Conservation (phyloP, 2,888 invertebrate genomes). For the Volucella bombylans region DNA sequence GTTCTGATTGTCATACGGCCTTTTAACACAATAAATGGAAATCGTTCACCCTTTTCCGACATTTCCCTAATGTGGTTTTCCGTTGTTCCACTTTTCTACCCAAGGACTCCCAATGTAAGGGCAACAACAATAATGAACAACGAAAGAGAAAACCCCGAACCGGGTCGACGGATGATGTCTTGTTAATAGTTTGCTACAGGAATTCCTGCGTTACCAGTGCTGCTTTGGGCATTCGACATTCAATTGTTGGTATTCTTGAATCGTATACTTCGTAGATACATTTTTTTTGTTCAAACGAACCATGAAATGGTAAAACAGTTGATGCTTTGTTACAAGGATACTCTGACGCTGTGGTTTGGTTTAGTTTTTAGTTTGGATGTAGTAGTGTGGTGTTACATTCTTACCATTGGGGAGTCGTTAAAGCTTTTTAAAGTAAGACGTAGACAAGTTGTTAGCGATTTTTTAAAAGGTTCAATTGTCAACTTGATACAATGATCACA, state of each 20-base stretch:
- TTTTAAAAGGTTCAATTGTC: too few species aligned
- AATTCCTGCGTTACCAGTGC: slow-evolving; percentile 47
- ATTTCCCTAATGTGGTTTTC: slow-evolving; percentile 47
- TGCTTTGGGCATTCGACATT: slow-evolving; percentile 37
- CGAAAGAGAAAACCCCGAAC: slow-evolving; percentile 2
- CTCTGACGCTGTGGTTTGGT: too few species aligned
- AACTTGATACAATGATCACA: too few species aligned
- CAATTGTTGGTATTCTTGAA: slow-evolving; percentile 5
- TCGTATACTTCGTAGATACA: slow-evolving; percentile 1
- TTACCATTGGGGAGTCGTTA: too few species aligned
- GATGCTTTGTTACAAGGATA: too few species aligned
- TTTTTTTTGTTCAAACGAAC: slow-evolving; percentile 29
- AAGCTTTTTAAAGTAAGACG: too few species aligned
- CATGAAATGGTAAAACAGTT: slow-evolving; percentile 37
- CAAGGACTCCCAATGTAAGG: slow-evolving; percentile 21
- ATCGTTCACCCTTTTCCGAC: slow-evolving; percentile 57
- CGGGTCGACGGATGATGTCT: slow-evolving; percentile 55
- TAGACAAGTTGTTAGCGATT: too few species aligned
- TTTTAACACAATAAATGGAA: slow-evolving; percentile 62
- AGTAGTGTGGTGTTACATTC: too few species aligned
- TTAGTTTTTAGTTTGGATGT: too few species aligned
- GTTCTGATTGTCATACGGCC: slow-evolving; percentile 37
- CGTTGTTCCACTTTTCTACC: slow-evolving; percentile 45
- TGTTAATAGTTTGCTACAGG: slow-evolving; percentile 61
- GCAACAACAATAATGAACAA: background rate